Evolutionary conservation across 1,140 invertebrate genomes (phyloP), one percentile per base, ranked within the genome.

Genomic region (Drosophila sucinea): DNA sequence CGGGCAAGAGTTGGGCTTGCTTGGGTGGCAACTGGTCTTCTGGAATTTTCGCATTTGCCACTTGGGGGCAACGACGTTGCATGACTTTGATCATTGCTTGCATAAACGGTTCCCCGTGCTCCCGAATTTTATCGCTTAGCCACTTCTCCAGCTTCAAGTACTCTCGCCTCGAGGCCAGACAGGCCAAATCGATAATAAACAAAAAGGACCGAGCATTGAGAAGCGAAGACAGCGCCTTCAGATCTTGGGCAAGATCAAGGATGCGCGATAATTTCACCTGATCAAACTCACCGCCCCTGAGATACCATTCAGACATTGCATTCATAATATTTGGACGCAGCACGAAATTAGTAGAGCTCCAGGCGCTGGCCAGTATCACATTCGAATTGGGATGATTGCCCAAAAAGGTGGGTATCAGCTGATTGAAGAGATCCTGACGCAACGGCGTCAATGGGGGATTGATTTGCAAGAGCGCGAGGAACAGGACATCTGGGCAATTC

Each of bases 121-220:
- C 98, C 76, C 96, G 93, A 54, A 99, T 98, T 93, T 99, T 99
- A 91, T 99, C 99, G 1, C 96, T 96, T 0, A 99, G 92, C 98
- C 99, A 99, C 92, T 99, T 99, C 91, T 99, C 99, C 5, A 99
- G 92, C 92, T 99, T 99, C 0, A 99, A 93, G 93, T 99, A 99
- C 92, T 99, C 99, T 62, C 99, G 93, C 67, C 98, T 93, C 0
- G 98, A 99, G 0, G 99, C 98, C 47, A 99, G 93, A 92, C 98
- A 99, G 0, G 99, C 98, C 60, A 99, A 93, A 93, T 99, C 99
- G 80, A 99, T 99, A 3, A 99, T 97, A 93, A 99, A 99, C 17
- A 97, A 95, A 93, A 98, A 98, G 0, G 97, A 97, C 69, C 97
- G 96, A 1, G 96, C 96, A 93, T 99, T 99, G 1, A 99, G 93